Base-by-base conservation (phyloP, 2,888 invertebrate species). In the Acanthosepion pharaonis region DNA sequence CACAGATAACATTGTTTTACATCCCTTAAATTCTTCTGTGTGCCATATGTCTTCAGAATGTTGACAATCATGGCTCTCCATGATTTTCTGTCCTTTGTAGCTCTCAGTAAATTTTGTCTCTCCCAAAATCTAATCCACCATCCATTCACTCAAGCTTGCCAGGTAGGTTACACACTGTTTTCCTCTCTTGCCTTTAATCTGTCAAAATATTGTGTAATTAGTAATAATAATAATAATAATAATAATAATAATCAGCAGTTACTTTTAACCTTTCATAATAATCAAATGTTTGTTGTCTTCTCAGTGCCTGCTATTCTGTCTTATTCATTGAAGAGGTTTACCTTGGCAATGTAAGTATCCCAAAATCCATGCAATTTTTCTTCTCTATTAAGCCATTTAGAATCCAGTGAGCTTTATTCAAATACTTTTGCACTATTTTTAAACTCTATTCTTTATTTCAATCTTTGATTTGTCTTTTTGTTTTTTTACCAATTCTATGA, bases 271-370 rank as follows among this genome's bases (percentile, higher is more conserved):
- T 59, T 51, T 28, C 78, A 78, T n/a, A 33, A 78, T 78, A 78
- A 78, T 78, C n/a, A n/a, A 78, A 78, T 78, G n/a, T 78, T 78
- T 78, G 33, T 78, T 78, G 51, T 15, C 78, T 94, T 96, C 96
- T 94, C 96, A 97, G 97, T 64, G 97, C 97, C 49, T 95, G 95
- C 33, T 97, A 96, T 96, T 95, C 96, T 91, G 96, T 96, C 33
- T 94, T 96, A 18, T 97, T 96, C 95, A 95, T 96, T 93, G 97
- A 97, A 9, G 95, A 96, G 94, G 95, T 95, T 59, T 95, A 95
- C 49, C 95, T 97, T 33, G 97, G 96, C 92, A 95, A 95, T 95
- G 97, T 97, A 95, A 96, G 96, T 95, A 59, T 92, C 59, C 53
- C 48, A 55, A 6, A 42, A 51, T 28, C 92, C 48, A 91, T 91